Percentiles rank a stretch among this genome's conserved stretches.
These are phyloP conservation scores for Zosterops japonicus DNA, from an alignment of 2,113 vertebrate genomes.

Conservation along the genomic window DNA sequence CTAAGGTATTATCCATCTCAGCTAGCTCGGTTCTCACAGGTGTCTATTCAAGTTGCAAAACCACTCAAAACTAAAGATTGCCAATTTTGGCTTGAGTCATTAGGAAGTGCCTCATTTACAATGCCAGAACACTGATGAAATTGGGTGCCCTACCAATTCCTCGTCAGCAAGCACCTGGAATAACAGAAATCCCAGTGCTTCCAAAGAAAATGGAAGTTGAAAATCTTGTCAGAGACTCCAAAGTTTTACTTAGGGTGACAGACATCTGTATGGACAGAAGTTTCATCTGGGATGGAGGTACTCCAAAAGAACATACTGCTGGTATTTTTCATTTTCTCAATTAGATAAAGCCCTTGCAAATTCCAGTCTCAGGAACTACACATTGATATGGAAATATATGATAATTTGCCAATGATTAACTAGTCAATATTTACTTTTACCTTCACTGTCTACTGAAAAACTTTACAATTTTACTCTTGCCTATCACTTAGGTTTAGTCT, in stretches of 20 bases:
- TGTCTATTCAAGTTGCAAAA: neutral
- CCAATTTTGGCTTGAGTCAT: neutral
- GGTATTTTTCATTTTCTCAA: neutral
- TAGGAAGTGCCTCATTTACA: neutral
- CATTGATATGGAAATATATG: neutral
- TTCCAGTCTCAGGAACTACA: neutral
- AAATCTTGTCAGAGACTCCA: neutral
- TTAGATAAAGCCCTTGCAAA: neutral
- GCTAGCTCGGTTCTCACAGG: neutral
- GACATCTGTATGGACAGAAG: neutral
- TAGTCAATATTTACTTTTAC: neutral
- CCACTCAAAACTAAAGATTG: neutral
- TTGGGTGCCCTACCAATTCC: neutral
- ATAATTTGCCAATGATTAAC: neutral
- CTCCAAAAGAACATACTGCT: neutral
- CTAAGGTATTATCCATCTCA: neutral
- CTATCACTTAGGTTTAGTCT: neutral
- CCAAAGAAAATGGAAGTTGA: neutral
- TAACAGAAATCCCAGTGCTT: neutral
- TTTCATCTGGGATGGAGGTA: neutral
- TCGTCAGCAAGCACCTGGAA: neutral
- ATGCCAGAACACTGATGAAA: neutral
- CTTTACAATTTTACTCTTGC: neutral
- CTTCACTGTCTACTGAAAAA: neutral
- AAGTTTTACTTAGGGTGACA: neutral